Conservation (phyloP, 2,797 vertebrate genomes). For the Distichodus sexfasciatus region DNA sequence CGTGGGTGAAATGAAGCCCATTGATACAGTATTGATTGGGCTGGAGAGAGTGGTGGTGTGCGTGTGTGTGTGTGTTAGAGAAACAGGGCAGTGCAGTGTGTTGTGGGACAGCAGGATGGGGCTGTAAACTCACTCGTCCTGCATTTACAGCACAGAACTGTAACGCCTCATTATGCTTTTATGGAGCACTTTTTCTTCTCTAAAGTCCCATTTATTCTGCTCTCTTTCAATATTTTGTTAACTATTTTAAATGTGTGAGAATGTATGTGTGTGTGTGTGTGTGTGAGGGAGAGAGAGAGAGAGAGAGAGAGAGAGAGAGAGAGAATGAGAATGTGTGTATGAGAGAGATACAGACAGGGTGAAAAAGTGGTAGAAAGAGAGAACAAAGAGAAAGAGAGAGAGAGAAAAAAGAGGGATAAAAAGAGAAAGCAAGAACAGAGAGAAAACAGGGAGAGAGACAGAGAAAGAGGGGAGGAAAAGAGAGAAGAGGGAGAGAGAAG, state of each 20-base stretch:
- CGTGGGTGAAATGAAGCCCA: background rate
- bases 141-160: slow-evolving; percentile 26
- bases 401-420: too few relatives aligned
- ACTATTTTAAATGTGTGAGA: slow-evolving; percentile 3
- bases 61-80: background rate
- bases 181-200: slow-evolving; percentile 56
- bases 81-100: background rate
- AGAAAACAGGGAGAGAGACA: too few relatives aligned
- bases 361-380: too few relatives aligned
- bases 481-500: too few relatives aligned
- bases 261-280: slow-evolving; percentile 17
- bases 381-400: too few relatives aligned
- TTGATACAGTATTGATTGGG: slow-evolving; percentile 22
- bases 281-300: too few relatives aligned
- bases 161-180: slow-evolving; percentile 68
- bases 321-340: background rate
- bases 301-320: too few relatives aligned
- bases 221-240: slow-evolving; percentile 22
- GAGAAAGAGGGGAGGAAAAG: too few relatives aligned
- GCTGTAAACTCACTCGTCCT: slow-evolving; percentile 23
- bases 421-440: too few relatives aligned
- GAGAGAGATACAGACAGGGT: too few relatives aligned
- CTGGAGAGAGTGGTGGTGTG: background rate
- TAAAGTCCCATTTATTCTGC: slow-evolving; percentile 64
- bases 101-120: background rate